Conservation (phyloP, 2,888 invertebrate species). For the Dolichomitus sp. region DNA sequence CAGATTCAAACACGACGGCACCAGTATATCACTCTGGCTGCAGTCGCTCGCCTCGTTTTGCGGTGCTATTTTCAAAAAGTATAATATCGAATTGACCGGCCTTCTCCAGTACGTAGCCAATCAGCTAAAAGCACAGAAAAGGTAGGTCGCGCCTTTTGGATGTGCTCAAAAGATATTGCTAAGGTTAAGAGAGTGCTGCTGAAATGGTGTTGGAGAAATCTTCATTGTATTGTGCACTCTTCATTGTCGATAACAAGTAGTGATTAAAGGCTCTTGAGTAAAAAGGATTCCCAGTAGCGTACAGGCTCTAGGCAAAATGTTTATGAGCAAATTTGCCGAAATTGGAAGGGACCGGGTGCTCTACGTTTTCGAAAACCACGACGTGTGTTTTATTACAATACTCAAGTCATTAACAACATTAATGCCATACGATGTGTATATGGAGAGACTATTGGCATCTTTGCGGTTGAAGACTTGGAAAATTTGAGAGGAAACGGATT, state of each 20-base stretch:
- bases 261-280: constrained; percentile 42
- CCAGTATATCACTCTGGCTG: constrained; percentile 97
- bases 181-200: constrained; percentile 16
- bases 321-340: constrained; percentile 23
- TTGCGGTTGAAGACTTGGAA: constrained; percentile 68
- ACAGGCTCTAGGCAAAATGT: background rate
- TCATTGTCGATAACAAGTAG: constrained; percentile 40
- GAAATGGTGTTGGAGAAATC: constrained; percentile 30
- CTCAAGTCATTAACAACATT: constrained; percentile 28
- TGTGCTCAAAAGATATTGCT: constrained; percentile 37
- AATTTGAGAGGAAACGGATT: constrained; percentile 64
- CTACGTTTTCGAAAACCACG: constrained; percentile 22
- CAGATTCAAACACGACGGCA: constrained; percentile 95
- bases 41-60: constrained; percentile 98
- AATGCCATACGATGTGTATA: constrained; percentile 31
- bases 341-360: constrained; percentile 16
- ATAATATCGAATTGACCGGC: constrained; percentile 98
- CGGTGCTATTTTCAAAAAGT: constrained; percentile 98
- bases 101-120: constrained; percentile 98
- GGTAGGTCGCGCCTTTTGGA: constrained; percentile 87
- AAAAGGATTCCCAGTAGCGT: constrained; percentile 22
- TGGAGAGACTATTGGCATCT: constrained; percentile 50
- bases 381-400: constrained; percentile 18
- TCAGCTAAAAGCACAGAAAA: constrained; percentile 98
- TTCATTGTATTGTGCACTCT: constrained; percentile 31